These are phyloP conservation scores for Drosophila sucinea DNA, from an alignment of 1,140 invertebrate species.

Conservation along the genomic window DNA sequence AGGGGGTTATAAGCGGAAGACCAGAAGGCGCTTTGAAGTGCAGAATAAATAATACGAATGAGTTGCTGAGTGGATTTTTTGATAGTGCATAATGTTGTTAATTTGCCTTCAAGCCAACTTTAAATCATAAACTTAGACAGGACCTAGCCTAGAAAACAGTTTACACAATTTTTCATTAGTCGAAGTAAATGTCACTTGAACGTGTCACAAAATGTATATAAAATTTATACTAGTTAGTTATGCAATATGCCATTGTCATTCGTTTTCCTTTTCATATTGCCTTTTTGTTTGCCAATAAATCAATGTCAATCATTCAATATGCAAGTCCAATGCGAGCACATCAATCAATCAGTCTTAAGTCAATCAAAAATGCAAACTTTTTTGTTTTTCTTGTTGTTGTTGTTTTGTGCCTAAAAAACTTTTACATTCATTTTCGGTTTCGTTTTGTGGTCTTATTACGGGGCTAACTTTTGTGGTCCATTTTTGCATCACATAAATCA, in stretches of 20 bases:
- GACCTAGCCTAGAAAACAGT: background rate
- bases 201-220: constrained; percentile 13
- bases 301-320: constrained; percentile 62
- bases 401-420: constrained; percentile 19
- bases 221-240: constrained; percentile 4
- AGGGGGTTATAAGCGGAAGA: background rate
- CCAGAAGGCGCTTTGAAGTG: constrained; percentile 72
- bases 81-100: constrained; percentile 74
- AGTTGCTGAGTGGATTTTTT: constrained; percentile 61
- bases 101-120: background rate
- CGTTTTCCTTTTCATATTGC: background rate
- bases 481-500: constrained; percentile 60
- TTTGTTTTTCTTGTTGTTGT: background rate
- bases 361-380: constrained; percentile 66
- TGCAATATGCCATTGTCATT: constrained; percentile 51
- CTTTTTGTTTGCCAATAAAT: constrained; percentile 56
- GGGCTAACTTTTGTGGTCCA: background rate
- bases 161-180: too few species aligned
- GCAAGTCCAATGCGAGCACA: constrained; percentile 27
- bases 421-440: constrained; percentile 39
- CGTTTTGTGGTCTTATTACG: background rate
- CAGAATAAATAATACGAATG: constrained; percentile 79
- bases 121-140: background rate
- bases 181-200: background rate
- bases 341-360: constrained; percentile 69